Evolutionary conservation across 2,797 vertebrate species (phyloP).

Genomic region (Megaceryle alcyon): DNA sequence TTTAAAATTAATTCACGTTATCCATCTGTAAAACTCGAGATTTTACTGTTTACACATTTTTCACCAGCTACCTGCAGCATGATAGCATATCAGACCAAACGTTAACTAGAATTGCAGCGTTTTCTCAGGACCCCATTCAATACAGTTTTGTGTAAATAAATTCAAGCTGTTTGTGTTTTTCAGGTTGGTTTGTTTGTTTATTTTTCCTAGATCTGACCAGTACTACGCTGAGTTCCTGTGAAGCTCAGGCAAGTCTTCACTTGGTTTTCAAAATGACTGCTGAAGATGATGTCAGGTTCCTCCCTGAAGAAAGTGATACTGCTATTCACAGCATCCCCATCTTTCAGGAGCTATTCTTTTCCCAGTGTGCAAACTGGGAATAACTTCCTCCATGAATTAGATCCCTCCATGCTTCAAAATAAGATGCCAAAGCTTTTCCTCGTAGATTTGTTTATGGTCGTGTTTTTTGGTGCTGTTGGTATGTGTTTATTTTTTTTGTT

Average conservation of each 20-base stretch:
- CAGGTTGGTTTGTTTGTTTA: background rate
- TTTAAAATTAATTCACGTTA: background rate
- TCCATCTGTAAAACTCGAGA: background rate
- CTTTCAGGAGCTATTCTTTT: background rate
- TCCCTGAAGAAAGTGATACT: background rate
- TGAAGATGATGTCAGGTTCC: background rate
- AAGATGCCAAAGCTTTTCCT: background rate
- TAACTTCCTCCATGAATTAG: background rate
- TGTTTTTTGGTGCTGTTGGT: background rate
- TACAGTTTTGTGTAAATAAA: background rate
- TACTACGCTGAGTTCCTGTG: background rate
- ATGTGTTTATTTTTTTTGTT: background rate
- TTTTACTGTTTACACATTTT: background rate
- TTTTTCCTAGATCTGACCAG: background rate
- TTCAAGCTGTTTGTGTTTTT: background rate
- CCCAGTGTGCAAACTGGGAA: background rate
- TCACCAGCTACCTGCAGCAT: background rate
- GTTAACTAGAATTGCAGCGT: too few species aligned
- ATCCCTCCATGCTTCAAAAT: background rate
- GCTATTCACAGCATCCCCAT: fast-evolving
- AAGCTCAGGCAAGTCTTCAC: background rate
- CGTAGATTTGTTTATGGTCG: background rate
- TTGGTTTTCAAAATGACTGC: background rate
- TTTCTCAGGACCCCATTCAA: background rate
- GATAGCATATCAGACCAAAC: background rate